Evolutionary conservation across 2,888 invertebrate species (phyloP).

Genomic region (Odontomyia ornata): DNA sequence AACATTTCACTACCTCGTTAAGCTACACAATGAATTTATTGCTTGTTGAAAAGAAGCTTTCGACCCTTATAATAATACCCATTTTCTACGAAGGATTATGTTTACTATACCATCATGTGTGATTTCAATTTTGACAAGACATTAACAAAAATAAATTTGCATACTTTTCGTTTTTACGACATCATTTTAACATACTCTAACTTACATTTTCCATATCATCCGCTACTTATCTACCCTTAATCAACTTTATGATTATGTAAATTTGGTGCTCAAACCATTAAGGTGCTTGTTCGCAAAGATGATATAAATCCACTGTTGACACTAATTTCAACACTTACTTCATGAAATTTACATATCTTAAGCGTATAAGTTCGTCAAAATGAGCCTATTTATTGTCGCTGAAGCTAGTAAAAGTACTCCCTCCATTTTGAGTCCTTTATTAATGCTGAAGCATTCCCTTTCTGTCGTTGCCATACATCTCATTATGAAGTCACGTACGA

Average conservation of each 20-base stretch:
- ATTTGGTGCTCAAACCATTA: conserved; percentile 23
- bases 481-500: neutral
- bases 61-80: too few species aligned
- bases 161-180: too few species aligned
- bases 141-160: too few species aligned
- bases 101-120: too few species aligned
- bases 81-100: too few species aligned
- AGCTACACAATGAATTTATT: too few species aligned
- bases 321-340: conserved; percentile 39
- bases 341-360: conserved; percentile 30
- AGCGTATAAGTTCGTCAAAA: conserved; percentile 14
- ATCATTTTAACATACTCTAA: too few species aligned
- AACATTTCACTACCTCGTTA: too few species aligned
- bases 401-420: neutral
- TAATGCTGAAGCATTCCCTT: neutral
- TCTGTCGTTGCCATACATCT: conserved; percentile 15
- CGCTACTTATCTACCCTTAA: conserved; percentile 1
- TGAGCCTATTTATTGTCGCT: conserved; percentile 10
- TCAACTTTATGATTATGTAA: conserved; percentile 38
- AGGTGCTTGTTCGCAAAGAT: neutral
- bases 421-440: conserved; percentile 23
- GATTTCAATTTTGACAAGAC: too few species aligned
- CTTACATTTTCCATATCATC: too few species aligned
- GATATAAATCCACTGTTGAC: conserved; percentile 36
- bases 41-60: too few species aligned